These are phyloP conservation scores for Eunapius fragilis DNA, from an alignment of 37 sponge, comb jelly and placozoan species.

Conservation along the genomic window DNA sequence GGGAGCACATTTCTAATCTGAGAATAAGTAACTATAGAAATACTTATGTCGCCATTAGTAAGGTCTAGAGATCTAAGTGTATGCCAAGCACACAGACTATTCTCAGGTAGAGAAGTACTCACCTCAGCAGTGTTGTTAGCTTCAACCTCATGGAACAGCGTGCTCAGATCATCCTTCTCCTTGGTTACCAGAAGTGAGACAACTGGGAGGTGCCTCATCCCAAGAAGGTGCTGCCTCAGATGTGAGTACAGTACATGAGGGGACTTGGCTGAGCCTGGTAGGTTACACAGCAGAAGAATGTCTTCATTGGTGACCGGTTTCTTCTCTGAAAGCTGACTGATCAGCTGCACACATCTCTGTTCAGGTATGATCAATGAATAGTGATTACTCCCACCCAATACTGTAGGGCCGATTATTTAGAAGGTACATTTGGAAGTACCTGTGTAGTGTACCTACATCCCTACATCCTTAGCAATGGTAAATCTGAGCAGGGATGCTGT, in stretches of 20 bases:
- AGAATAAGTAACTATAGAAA: too few relatives aligned
- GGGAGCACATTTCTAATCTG: too few relatives aligned
- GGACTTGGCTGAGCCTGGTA: conserved; percentile 4
- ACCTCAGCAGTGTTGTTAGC: conserved; percentile 29
- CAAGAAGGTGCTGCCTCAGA: conserved; percentile 11
- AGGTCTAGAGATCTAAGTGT: too few relatives aligned
- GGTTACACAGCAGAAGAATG: conserved; percentile 28
- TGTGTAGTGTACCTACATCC: too few relatives aligned
- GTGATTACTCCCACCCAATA: not conserved
- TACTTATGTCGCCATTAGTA: too few relatives aligned
- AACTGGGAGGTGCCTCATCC: conserved; percentile 45
- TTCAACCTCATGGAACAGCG: conserved; percentile 26
- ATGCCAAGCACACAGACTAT: too few relatives aligned
- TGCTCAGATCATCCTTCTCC: not conserved
- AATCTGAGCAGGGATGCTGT: too few relatives aligned
- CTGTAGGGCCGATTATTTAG: too few relatives aligned
- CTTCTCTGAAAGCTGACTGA: conserved; percentile 17
- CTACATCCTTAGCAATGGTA: too few relatives aligned
- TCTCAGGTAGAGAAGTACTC: too few relatives aligned
- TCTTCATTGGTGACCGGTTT: conserved; percentile 15
- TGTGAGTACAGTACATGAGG: conserved; percentile 20
- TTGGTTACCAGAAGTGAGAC: conserved; percentile 20
- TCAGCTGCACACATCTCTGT: conserved; percentile 44
- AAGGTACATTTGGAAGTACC: too few relatives aligned
- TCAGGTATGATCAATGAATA: too few relatives aligned